Evolutionary conservation across 2,113 vertebrate species (phyloP), one percentile per base, ranked within the genome.

Genomic region (Micromys minutus): DNA sequence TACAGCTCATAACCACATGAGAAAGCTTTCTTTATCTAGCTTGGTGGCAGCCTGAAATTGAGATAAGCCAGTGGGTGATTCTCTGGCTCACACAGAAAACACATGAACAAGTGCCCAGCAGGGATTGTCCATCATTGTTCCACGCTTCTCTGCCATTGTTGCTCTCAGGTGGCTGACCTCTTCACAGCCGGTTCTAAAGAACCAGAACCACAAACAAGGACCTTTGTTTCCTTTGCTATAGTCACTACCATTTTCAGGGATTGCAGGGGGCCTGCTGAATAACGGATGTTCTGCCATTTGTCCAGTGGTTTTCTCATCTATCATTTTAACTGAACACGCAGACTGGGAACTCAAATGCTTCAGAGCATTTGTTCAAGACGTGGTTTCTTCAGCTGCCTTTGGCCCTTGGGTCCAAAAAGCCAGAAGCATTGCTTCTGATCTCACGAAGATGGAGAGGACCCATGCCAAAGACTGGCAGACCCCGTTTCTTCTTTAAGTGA

Each of bases 341-440:
- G 97, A 98, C 97, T 97, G 94, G 93, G 93, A 97, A 98, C 93
- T 97, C 97, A 97, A 92, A 97, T 97, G 98, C 97, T 98, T 98
- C 97, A 96, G 96, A n/a, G 96, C 97, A 94, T 98, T 97, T 97
- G 95, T 97, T 98, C 97, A 96, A 95, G 96, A 97, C 94, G 52
- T 97, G 97, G 95, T 98, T 95, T 98, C 97, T 97, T 97, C 95
- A 97, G 96, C 97, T 98, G 98, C 96, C 97, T 97, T 94, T 98
- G 97, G 96, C 95, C 95, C 97, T 97, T 98, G 97, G 96, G 98
- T 98, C 98, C 98, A 98, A 98, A 97, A 98, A 99, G 98, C 99
- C 99, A 99, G 99, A 99, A 99, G 98, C 98, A 98, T 98, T 98
- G 98, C 98, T 98, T 98, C 98, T 96, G 97, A 98, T 98, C 97